Base-by-base conservation (phyloP, 2,113 vertebrate species). In the Leptobrachium leishanense region DNA sequence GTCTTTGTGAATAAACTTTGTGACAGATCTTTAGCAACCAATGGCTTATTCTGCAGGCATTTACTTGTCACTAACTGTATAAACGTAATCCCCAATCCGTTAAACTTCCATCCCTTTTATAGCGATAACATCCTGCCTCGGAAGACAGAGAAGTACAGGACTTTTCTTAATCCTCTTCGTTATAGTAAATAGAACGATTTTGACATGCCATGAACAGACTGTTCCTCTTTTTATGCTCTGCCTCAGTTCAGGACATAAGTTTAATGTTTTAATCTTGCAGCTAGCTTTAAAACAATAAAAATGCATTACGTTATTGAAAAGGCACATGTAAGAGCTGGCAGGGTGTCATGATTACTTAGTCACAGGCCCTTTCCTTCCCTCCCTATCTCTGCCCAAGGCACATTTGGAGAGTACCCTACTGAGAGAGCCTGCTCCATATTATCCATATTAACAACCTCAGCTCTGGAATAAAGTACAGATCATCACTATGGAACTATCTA, bases 251-350 rank as follows among this genome's bases (percentile, higher is more conserved):
- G 44, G 65, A 79, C 62, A 79, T 79, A 55, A 44, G 53, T 79
- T 79, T 62, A 63, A 79, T 53, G 59, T 66, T 79, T 79, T 2
- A 11, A 6, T 81, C 85, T 59, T 83, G 39, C 71, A 76, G 2
- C 44, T 43, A 79, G 31, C 76, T 59, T 42, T 15, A 74, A 70
- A 79, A 55, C 10, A 73, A 41, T 9, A 78, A 67, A 20, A 72
- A 68, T 73, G 63, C 75, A 77, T 79, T 66, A 82, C 41, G 72
- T 82, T 74, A 79, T 68, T 73, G 54, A 69, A 74, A 46, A 84
- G 83, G 62, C 66, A 69, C 82, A 71, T 79, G 54, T 64, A 83
- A 69, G 13, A 2, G 15, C 10, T 20, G 74, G 72, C 68, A 79
- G 64, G 69, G 67, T 80, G 0, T 81, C 68, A 82, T 62, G 59